Conservation (phyloP, 2,888 invertebrate genomes). For the Schizaphis graminum region DNA sequence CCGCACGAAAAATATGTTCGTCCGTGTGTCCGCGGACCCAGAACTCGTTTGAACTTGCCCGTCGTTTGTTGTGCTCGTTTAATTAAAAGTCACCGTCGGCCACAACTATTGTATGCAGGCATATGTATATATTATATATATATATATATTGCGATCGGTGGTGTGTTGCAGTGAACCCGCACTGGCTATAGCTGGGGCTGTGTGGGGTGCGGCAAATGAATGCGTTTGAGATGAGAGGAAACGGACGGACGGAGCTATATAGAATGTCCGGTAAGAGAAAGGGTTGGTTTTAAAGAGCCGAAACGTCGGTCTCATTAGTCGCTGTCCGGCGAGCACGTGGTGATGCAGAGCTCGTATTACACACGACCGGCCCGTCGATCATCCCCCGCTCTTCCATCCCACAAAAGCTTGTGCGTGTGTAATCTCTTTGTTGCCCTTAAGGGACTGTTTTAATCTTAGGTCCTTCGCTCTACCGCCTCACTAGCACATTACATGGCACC, state of each 20-base stretch:
- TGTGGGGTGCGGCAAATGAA: background rate
- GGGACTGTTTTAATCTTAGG: slow-evolving; percentile 52
- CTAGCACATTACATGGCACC: background rate
- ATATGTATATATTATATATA: background rate
- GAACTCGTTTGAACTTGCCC: slow-evolving; percentile 42
- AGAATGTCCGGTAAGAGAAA: slow-evolving; percentile 50
- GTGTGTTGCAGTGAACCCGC: background rate
- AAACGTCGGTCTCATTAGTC: slow-evolving; percentile 66
- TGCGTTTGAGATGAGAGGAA: slow-evolving; percentile 28
- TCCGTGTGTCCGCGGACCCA: background rate
- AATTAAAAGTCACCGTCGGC: slow-evolving; percentile 51
- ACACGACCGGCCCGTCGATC: slow-evolving; percentile 40
- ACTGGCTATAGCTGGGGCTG: background rate
- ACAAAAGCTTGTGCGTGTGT: background rate
- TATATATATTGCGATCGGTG: background rate
- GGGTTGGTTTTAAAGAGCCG: slow-evolving; percentile 65
- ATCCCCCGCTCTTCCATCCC: background rate
- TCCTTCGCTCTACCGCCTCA: background rate
- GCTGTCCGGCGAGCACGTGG: slow-evolving; percentile 66
- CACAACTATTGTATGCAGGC: background rate
- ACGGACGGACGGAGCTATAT: background rate
- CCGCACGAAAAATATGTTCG: background rate
- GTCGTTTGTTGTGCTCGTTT: slow-evolving; percentile 35
- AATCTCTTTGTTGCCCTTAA: slow-evolving; percentile 50
- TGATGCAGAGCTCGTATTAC: slow-evolving; percentile 46